A percentile compares a stretch with the other conserved stretches of the same genome.
These are phyloP conservation scores for Microctenopoma stevenorrisi DNA, from an alignment of 2,797 vertebrate species.

Conservation along the genomic window DNA sequence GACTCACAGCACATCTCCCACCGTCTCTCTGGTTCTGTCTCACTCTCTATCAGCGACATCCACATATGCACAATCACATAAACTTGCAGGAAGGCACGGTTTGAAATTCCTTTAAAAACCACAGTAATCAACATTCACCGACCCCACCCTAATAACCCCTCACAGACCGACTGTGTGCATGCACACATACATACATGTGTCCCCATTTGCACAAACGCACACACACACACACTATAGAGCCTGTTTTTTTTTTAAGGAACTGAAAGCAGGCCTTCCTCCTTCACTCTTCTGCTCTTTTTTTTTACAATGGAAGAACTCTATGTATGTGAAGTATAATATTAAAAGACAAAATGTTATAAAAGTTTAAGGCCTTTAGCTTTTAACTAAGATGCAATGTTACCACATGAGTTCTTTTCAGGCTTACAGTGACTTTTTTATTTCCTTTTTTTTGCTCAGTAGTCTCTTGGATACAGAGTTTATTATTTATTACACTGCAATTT, in stretches of 20 bases:
- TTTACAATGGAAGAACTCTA: constrained; percentile 26
- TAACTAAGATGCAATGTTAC: background rate
- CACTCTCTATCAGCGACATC: background rate
- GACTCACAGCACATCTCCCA: constrained; percentile 67
- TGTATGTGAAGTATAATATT: constrained; percentile 12
- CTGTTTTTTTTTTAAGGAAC: constrained; percentile 69
- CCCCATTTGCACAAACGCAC: background rate
- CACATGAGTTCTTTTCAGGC: background rate
- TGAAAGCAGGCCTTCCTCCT: constrained; percentile 82
- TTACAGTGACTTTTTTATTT: background rate
- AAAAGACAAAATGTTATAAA: constrained; percentile 3
- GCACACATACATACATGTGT: constrained; percentile 11
- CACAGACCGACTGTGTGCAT: constrained; percentile 34
- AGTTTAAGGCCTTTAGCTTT: constrained; percentile 6
- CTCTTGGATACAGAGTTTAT: background rate
- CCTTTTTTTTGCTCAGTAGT: background rate
- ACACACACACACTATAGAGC: constrained; percentile 41
- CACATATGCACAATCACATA: constrained; percentile 48
- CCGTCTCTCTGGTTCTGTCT: constrained; percentile 24
- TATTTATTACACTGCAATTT: background rate
- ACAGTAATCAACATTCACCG: constrained; percentile 67
- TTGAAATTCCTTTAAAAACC: constrained; percentile 74
- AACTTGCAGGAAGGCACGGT: constrained; percentile 57
- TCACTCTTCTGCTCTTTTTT: constrained; percentile 49
- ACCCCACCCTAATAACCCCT: constrained; percentile 70